phyloP scores from a whole-genome alignment of 2,797 vertebrate genomes.

The Nannoperca australis region DNA sequence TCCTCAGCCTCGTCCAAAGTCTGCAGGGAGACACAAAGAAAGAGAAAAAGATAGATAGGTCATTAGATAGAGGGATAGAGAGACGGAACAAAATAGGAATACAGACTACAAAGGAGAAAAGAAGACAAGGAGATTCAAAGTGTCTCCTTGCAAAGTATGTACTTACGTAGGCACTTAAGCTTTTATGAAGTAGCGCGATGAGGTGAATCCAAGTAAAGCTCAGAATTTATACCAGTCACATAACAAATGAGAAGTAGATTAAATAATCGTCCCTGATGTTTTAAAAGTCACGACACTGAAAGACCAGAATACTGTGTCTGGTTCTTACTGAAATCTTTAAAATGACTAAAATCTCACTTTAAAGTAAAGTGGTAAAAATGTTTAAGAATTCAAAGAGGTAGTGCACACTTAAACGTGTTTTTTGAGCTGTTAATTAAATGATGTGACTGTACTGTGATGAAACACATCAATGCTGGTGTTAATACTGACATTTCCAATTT shows the following conservation, averaged over 20 bases:
- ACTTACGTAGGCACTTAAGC: conserved; percentile 12
- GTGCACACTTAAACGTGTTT: background rate
- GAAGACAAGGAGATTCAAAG: conserved; percentile 27
- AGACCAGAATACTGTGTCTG: background rate
- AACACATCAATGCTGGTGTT: too few relatives aligned
- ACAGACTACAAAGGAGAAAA: conserved; percentile 20
- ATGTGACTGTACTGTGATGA: too few relatives aligned
- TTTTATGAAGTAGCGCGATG: conserved; percentile 28
- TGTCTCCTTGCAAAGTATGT: conserved; percentile 1
- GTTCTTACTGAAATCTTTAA: background rate
- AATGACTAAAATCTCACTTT: background rate
- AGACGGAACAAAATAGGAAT: conserved; percentile 15
- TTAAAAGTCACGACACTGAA: background rate
- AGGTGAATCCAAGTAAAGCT: conserved; percentile 19
- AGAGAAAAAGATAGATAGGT: conserved; percentile 41
- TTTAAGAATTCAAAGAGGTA: too few relatives aligned
- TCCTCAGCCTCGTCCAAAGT: conserved; percentile 74
- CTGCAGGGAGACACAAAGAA: conserved; percentile 53
- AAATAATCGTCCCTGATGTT: background rate
- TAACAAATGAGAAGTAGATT: conserved; percentile 7
- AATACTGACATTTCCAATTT: too few relatives aligned
- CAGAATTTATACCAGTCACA: conserved; percentile 4
- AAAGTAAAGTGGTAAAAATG: background rate
- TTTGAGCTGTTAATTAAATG: too few relatives aligned
- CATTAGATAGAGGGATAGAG: conserved; percentile 37